Base-by-base conservation (phyloP, 2,888 invertebrate species). In the Lymantria monacha region DNA sequence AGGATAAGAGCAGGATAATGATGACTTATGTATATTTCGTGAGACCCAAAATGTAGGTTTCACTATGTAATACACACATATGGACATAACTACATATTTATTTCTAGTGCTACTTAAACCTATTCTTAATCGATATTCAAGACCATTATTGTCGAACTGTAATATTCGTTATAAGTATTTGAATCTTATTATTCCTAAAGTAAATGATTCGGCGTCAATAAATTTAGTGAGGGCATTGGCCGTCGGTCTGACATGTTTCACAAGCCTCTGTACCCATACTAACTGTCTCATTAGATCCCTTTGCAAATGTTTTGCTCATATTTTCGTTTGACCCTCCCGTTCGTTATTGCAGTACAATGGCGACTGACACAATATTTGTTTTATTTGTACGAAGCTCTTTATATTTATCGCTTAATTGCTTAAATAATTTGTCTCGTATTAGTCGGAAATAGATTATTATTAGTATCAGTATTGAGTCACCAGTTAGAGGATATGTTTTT, bases 251-350 rank as follows among this genome's bases (percentile, higher is more conserved):
- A 72, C 77, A 74, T 80, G 71, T 74, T 64, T 63, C 59, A 63
- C 61, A 59, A 59, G 61, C 61, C 63, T 68, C 64, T 63, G 74
- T 69, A 74, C 74, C 64, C 78, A 76, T 79, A 74, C 74, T 63
- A 71, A 79, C 72, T 66, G 75, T 77, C 80, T 83, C 79, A 79
- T 85, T 83, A 81, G 73, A 73, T 76, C 80, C 81, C 77, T 77
- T 69, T 63, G 73, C 74, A 55, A 75, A 70, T 74, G 60, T 75
- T 73, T 86, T 85, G 73, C 71, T 84, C 72, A 63, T 74, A 66
- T 74, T 76, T 57, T 65, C 66, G 72, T 80, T 79, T 77, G 74
- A 77, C 81, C 80, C 81, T 81, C 68, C 73, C 22, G 22, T 72
- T 76, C 68, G 64, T 74, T 79, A 79, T 79, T 70, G 72, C 67